Evolutionary conservation across 2,113 vertebrate species (phyloP).

Genomic region (Oreochromis aureus): DNA sequence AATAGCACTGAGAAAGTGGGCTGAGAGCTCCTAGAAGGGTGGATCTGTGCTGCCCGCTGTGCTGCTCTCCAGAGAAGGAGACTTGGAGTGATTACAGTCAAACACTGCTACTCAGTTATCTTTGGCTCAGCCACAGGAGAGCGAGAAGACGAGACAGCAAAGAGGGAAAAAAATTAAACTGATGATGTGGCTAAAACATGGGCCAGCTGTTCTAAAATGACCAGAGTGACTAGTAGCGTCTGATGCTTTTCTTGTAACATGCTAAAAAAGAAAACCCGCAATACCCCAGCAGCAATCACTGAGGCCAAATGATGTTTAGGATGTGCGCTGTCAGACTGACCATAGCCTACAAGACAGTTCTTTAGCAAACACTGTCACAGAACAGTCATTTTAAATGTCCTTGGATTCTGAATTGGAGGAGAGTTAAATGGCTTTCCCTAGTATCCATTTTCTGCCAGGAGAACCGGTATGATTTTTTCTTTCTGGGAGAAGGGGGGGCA

Average conservation of each 20-base stretch:
- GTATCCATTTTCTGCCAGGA: constrained; percentile 59
- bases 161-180: constrained; percentile 35
- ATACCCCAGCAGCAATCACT: neutral
- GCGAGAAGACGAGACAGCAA: constrained; percentile 35
- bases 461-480: constrained; percentile 48
- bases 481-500: neutral
- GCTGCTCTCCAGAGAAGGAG: constrained; percentile 61
- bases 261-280: neutral
- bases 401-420: constrained; percentile 49
- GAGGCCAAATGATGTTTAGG: neutral
- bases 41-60: constrained; percentile 50
- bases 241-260: constrained; percentile 4
- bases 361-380: neutral
- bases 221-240: constrained; percentile 21
- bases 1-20: constrained; percentile 30
- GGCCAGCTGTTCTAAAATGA: constrained; percentile 46
- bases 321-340: neutral
- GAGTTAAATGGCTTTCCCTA: constrained; percentile 62
- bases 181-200: constrained; percentile 53
- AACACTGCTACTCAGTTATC: constrained; percentile 62
- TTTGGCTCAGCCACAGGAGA: constrained; percentile 64
- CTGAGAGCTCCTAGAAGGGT: constrained; percentile 43
- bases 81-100: constrained; percentile 66
- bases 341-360: neutral
- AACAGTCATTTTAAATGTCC: constrained; percentile 44